A percentile compares a stretch with the other conserved stretches of the same genome.
phyloP scores from a whole-genome alignment of 2,888 invertebrate species.

The Lepidocyrtoides sp. region DNA sequence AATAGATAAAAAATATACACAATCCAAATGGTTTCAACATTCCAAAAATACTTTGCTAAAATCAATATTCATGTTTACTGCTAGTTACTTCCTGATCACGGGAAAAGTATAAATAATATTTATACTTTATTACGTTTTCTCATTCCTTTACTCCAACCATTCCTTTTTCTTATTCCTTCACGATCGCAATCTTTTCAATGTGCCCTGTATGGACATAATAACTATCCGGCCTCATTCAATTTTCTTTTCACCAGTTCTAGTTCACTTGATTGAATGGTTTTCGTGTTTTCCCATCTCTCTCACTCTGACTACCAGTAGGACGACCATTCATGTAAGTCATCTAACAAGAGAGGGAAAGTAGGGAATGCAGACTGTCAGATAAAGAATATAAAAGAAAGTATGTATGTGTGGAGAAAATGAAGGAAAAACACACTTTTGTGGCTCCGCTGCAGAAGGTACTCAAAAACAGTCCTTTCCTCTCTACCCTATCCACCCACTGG shows the following conservation, averaged over 20 bases:
- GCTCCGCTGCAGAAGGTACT: not conserved
- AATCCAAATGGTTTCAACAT: too few species aligned
- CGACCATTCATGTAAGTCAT: not conserved
- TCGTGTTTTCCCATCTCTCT: not conserved
- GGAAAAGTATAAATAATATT: too few species aligned
- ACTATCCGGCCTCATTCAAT: not conserved
- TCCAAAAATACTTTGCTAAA: too few species aligned
- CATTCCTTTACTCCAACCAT: too few species aligned
- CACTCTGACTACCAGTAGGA: not conserved
- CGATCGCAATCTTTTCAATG: too few species aligned
- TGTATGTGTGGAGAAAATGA: not conserved
- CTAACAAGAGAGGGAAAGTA: not conserved
- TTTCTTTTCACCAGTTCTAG: not conserved
- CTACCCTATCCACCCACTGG: constrained; percentile 11
- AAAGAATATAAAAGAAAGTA: too few species aligned
- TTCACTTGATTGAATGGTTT: constrained; percentile 3
- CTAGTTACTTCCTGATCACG: too few species aligned
- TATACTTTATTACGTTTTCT: too few species aligned
- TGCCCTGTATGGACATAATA: not conserved
- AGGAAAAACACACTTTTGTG: not conserved
- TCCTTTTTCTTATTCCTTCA: too few species aligned
- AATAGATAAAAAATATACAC: too few species aligned
- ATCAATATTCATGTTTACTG: too few species aligned
- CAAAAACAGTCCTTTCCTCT: constrained; percentile 2
- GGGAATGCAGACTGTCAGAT: not conserved